Evolutionary conservation across 2,888 invertebrate species (phyloP).

Genomic region (Lydus trimaculatus): DNA sequence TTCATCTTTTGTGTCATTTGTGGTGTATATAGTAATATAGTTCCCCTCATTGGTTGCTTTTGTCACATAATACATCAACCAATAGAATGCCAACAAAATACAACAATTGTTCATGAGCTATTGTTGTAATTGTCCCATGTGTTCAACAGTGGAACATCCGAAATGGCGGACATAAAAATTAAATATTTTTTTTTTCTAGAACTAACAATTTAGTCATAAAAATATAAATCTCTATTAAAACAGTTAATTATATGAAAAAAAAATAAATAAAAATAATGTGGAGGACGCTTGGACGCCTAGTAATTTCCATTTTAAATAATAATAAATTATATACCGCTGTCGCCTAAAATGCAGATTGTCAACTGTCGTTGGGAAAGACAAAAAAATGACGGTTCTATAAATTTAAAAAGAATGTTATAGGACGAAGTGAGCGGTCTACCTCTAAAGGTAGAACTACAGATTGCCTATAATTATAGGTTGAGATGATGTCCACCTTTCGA

Average conservation of each 20-base stretch:
- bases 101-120: constrained; percentile 52
- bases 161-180: constrained; percentile 9
- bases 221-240: constrained; percentile 31
- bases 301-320: constrained; percentile 36
- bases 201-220: constrained; percentile 21
- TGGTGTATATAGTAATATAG: too few species aligned
- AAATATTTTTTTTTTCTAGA: neutral
- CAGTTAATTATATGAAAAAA: constrained; percentile 33
- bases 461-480: constrained; percentile 59
- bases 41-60: constrained; percentile 53
- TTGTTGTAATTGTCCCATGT: constrained; percentile 56
- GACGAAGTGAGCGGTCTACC: constrained; percentile 47
- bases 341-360: constrained; percentile 41
- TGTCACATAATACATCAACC: constrained; percentile 53
- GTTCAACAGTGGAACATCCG: constrained; percentile 16
- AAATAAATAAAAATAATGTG: too few species aligned
- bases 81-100: constrained; percentile 43
- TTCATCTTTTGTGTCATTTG: constrained; percentile 40
- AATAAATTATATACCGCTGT: constrained; percentile 35
- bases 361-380: constrained; percentile 45
- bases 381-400: constrained; percentile 50
- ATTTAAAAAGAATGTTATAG: constrained; percentile 50
- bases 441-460: constrained; percentile 54
- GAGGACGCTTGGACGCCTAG: constrained; percentile 30
- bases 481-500: constrained; percentile 54